A percentile compares a stretch with the other conserved stretches of the same genome.
These are phyloP conservation scores for Hippolais icterina DNA, from an alignment of 2,113 vertebrate species.

Conservation along the genomic window DNA sequence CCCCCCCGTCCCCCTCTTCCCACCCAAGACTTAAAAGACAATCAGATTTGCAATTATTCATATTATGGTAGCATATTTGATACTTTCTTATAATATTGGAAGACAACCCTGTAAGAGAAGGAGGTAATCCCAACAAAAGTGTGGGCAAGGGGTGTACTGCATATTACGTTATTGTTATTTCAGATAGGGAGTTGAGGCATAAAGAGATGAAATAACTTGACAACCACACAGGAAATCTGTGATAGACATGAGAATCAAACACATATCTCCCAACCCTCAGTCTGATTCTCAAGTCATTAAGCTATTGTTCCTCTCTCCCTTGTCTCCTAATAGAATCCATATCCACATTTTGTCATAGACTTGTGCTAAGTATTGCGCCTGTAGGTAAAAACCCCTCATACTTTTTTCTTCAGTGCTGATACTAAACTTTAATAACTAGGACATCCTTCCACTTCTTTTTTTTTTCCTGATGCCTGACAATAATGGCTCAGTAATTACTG, in stretches of 20 bases:
- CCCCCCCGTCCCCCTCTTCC: rapidly evolving
- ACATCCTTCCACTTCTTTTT: slow-evolving; percentile 46
- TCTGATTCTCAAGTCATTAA: neutral
- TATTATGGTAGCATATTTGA: neutral
- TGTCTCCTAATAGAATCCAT: neutral
- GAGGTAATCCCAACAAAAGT: neutral
- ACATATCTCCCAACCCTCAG: neutral
- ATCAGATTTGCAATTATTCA: neutral
- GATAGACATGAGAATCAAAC: neutral
- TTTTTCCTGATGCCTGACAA: slow-evolving; percentile 63
- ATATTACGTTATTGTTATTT: rapidly evolving
- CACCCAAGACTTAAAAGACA: neutral
- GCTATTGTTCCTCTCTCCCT: neutral
- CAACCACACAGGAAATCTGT: neutral
- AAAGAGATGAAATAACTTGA: neutral
- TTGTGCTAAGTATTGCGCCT: neutral
- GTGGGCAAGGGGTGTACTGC: neutral
- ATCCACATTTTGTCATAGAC: neutral
- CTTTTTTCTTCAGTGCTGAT: slow-evolving; percentile 22
- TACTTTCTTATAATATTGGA: neutral
- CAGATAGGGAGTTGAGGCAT: neutral
- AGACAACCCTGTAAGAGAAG: neutral
- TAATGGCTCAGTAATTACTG: slow-evolving; percentile 79
- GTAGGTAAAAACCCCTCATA: neutral
- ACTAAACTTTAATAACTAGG: slow-evolving; percentile 69